Conservation (phyloP, 2,797 vertebrate species). For the Epinephelus malabaricus region DNA sequence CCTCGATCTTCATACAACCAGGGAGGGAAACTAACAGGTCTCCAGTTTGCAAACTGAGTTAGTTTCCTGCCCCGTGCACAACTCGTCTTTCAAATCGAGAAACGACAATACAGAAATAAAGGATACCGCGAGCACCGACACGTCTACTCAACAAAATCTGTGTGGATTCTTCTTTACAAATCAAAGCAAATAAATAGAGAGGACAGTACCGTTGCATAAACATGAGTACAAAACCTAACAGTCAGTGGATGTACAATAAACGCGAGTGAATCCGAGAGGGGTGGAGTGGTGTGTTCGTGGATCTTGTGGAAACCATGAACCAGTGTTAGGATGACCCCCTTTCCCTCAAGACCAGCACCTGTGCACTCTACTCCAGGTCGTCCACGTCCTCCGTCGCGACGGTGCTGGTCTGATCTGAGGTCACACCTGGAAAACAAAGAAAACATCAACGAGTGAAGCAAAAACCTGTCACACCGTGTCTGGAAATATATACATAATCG, state of each 20-base stretch:
- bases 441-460: background rate
- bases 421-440: conserved; percentile 77
- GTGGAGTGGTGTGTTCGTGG: conserved; percentile 38
- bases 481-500: background rate
- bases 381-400: conserved; percentile 80
- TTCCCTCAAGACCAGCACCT: conserved; percentile 5
- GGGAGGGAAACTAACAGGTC: conserved; percentile 44
- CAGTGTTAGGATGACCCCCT: conserved; percentile 27
- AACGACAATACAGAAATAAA: conserved; percentile 45
- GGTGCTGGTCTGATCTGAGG: conserved; percentile 86
- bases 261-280: conserved; percentile 58
- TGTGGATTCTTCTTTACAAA: conserved; percentile 53
- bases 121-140: conserved; percentile 51
- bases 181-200: conserved; percentile 76
- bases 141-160: conserved; percentile 51
- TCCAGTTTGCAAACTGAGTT: background rate
- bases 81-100: conserved; percentile 75
- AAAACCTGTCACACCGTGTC: background rate
- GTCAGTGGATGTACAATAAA: conserved; percentile 77
- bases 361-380: conserved; percentile 77
- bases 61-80: conserved; percentile 48
- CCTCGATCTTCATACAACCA: conserved; percentile 79
- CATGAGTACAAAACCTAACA: conserved; percentile 78
- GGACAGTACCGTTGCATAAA: conserved; percentile 74
- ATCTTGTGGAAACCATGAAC: conserved; percentile 51